Evolutionary conservation across 2,797 vertebrate genomes (phyloP).

Genomic region (Amphiprion clarkii): DNA sequence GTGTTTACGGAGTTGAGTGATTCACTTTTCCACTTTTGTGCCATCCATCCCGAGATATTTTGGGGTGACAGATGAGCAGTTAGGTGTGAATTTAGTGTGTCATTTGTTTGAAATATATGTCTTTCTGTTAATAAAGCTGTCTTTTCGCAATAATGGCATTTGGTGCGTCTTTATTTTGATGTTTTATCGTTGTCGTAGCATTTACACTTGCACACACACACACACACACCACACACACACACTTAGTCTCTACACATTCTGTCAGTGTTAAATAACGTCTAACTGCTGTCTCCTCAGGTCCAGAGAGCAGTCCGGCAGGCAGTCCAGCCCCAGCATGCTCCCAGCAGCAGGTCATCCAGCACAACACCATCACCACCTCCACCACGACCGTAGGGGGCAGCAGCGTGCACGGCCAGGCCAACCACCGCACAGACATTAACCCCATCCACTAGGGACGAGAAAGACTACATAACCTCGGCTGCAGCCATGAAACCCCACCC

Average conservation of each 20-base stretch:
- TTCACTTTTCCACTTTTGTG: constrained; percentile 65
- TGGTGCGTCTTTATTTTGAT: constrained; percentile 63
- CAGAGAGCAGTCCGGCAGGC: constrained; percentile 95
- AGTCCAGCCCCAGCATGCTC: constrained; percentile 93
- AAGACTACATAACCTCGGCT: constrained; percentile 54
- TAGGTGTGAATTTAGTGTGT: constrained; percentile 27
- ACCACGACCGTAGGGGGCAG: constrained; percentile 92
- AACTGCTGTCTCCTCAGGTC: constrained; percentile 87
- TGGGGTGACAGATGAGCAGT: constrained; percentile 38
- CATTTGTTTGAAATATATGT: constrained; percentile 48
- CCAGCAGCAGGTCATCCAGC: constrained; percentile 99
- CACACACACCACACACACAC: neutral
- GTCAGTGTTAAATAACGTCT: constrained; percentile 45
- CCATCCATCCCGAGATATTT: constrained; percentile 45
- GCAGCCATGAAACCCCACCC: constrained; percentile 25
- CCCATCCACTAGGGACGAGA: constrained; percentile 92
- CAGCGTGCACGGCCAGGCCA: constrained; percentile 91
- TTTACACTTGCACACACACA: constrained; percentile 6
- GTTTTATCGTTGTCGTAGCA: neutral
- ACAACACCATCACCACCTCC: constrained; percentile 99
- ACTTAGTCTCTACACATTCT: neutral
- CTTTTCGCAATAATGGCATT: constrained; percentile 37
- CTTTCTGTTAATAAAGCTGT: constrained; percentile 65
- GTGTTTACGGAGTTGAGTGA: constrained; percentile 67
- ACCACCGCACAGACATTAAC: constrained; percentile 98